Conservation (phyloP, 2,888 invertebrate genomes). For the Abrostola tripartita region DNA sequence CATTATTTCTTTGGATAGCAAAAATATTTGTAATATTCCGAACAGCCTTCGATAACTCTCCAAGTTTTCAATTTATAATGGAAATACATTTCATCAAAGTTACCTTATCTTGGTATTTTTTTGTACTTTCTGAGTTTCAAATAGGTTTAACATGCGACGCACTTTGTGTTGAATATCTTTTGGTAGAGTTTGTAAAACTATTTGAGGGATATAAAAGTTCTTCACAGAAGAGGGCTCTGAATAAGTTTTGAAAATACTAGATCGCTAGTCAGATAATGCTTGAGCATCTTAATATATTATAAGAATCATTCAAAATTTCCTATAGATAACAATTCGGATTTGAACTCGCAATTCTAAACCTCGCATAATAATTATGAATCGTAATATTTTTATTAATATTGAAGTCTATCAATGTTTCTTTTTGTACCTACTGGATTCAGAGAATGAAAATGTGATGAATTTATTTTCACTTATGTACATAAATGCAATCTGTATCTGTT, state of each 20-base stretch:
- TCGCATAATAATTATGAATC: too few relatives aligned
- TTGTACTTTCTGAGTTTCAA: constrained; percentile 13
- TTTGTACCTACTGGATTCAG: too few relatives aligned
- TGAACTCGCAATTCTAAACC: too few relatives aligned
- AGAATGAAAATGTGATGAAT: too few relatives aligned
- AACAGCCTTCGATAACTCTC: constrained; percentile 34
- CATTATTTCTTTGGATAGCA: constrained; percentile 45
- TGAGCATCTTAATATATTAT: too few relatives aligned
- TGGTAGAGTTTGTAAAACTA: background rate
- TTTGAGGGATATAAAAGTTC: background rate
- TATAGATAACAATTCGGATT: too few relatives aligned
- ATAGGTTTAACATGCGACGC: constrained; percentile 25
- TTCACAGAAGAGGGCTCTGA: too few relatives aligned
- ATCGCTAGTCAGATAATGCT: background rate
- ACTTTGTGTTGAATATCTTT: background rate
- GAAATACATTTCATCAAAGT: constrained; percentile 41
- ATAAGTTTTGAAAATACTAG: background rate
- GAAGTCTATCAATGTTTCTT: too few relatives aligned
- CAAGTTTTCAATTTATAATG: constrained; percentile 49
- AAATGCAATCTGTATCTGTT: too few relatives aligned
- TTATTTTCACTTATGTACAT: too few relatives aligned
- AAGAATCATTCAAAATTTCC: too few relatives aligned
- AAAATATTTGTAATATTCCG: constrained; percentile 46
- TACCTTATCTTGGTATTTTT: constrained; percentile 40
- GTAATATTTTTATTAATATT: too few relatives aligned